Evolutionary conservation across 2,888 invertebrate species (phyloP), one percentile per base, ranked within the genome.

Genomic region (Brachyopa scutellaris): DNA sequence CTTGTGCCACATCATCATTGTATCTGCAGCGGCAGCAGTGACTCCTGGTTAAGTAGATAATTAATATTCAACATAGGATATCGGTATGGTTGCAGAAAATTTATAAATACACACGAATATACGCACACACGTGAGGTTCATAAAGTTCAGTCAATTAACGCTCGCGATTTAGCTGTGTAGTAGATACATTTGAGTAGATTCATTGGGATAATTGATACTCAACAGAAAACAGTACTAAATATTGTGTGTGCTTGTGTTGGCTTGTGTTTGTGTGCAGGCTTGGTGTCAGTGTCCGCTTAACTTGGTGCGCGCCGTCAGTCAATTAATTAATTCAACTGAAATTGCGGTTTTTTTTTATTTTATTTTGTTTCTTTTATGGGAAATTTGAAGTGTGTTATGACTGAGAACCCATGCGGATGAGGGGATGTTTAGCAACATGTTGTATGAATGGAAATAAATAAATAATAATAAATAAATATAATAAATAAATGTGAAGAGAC

Each of bases 121-220:
- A 51, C 11, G 36, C 40, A 33, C 53, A 70, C 53, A 82, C 82
- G 82, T 82, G 82, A 82, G 72, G 82, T 82, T 82, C 70, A 82
- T 82, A 82, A 72, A 82, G 82, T 82, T 82, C 82, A 82, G 64
- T 82, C 76, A 82, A 82, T 82, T 82, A 82, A 82, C 82, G 77
- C 77, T 51, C 59, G 70, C 82, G 77, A 77, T 77, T 82, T 72
- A 72, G 77, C 70, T 72, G 53, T 72, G 53, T 47, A 62, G 42
- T 62, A 74, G 61, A 74, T 57, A 80, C 62, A 80, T 69, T 80
- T 80, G 47, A 64, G 64, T 77, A 72, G 82, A 72, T 64, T 53
- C 72, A 70, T 70, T 80, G 47, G 62, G 80, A 80, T 76, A 80
- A 80, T 82, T 70, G 69, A 59, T 76, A 79, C 73, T 29, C 13